phyloP scores from a whole-genome alignment of 2,797 vertebrate genomes.

The Syncerus caffer region DNA sequence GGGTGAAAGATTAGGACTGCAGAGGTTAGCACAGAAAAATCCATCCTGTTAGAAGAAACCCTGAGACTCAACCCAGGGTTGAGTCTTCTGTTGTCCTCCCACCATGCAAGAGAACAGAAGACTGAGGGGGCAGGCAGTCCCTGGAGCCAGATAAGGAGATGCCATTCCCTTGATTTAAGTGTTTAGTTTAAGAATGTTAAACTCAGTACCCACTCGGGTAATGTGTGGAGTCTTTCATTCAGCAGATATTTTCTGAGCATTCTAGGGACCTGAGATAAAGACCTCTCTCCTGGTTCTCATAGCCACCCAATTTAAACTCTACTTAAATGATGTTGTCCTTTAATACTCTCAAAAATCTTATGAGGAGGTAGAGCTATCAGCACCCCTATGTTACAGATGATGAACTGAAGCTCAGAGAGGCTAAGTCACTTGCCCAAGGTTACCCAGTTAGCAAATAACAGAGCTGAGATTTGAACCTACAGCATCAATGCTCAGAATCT shows the following conservation, averaged over 20 bases:
- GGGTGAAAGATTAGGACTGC: fast-evolving
- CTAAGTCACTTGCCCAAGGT: neutral
- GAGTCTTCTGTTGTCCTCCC: neutral
- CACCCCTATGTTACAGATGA: neutral
- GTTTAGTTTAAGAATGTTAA: neutral
- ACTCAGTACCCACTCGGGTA: neutral
- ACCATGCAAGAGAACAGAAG: neutral
- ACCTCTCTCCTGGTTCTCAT: neutral
- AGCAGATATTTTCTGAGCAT: neutral
- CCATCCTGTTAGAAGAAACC: neutral
- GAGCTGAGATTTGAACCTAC: neutral
- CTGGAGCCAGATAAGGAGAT: neutral
- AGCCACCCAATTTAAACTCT: neutral
- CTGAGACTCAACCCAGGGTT: neutral
- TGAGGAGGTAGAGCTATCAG: neutral
- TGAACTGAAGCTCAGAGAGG: neutral
- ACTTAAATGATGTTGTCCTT: neutral
- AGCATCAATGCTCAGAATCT: neutral
- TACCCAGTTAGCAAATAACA: neutral
- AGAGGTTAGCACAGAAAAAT: neutral
- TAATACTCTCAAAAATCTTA: neutral
- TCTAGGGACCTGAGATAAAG: neutral
- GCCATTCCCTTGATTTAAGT: neutral
- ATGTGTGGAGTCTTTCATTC: neutral
- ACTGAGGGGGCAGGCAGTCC: neutral